Evolutionary conservation across 2,797 vertebrate genomes (phyloP), one percentile per base, ranked within the genome.

Genomic region (Nannoperca australis): DNA sequence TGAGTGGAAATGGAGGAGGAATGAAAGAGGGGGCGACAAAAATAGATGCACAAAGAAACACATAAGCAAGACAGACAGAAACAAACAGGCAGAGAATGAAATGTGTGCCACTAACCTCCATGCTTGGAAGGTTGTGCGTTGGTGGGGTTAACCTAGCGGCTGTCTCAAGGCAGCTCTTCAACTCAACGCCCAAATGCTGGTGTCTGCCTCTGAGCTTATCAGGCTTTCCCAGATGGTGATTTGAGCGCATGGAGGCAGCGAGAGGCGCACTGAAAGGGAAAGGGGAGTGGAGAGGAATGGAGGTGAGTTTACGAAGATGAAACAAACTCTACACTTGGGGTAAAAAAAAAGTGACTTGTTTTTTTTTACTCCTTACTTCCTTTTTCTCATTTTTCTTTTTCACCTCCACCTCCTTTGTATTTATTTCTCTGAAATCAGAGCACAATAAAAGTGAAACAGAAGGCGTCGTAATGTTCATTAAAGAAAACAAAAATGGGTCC

Each of bases 151-250:
- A 91, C 89, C 88, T 71, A 49, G 50, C 55, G 71, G 83, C 81
- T 84, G 83, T 84, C 86, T 91, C 78, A 38, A 73, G 84, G 82
- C 84, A 74, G 85, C 87, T 82, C 83, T 85, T 89, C 85, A 88
- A 87, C 86, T 84, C 88, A 76, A 83, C 65, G 84, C 88, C 88
- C 87, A 83, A 79, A 88, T 66, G 83, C 88, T 77, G 83, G 80
- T 86, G 89, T 91, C 91, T 92, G 92, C 89, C 83, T 89, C 81
- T 9, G 73, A 88, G 93, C 93, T 95, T 95, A 95, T 95, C 94
- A 91, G 91, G 83, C 81, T 78, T 85, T 81, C 90, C 93, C 94
- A 95, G 94, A 92, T 86, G 90, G 89, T 81, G 90, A 91, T 88
- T 85, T 84, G 85, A 88, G 85, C 34, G 49, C 83, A 82, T 45